A percentile compares a stretch with the other conserved stretches of the same genome.
These are phyloP conservation scores for Plestiodon gilberti DNA, from an alignment of 2,113 vertebrate species.

Conservation along the genomic window DNA sequence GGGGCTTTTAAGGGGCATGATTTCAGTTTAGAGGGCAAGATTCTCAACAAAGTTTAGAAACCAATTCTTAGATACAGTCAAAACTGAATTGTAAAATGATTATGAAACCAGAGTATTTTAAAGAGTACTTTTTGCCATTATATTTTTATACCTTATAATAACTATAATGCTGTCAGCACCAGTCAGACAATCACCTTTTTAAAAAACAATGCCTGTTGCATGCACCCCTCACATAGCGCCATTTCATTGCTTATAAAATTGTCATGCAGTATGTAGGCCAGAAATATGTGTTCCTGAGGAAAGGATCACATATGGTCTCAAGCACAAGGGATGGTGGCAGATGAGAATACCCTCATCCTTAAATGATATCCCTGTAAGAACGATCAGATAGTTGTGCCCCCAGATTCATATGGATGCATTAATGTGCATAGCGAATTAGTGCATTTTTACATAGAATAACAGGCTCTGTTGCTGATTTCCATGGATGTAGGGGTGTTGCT, in stretches of 20 bases:
- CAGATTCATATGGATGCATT: background rate
- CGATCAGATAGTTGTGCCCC: background rate
- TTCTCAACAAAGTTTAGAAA: background rate
- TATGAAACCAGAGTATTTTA: background rate
- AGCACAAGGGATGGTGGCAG: background rate
- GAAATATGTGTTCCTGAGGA: background rate
- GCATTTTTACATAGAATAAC: too few species aligned
- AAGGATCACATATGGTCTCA: background rate
- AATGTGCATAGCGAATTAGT: too few species aligned
- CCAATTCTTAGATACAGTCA: background rate
- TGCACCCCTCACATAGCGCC: background rate
- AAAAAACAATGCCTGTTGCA: background rate
- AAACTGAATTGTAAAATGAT: background rate
- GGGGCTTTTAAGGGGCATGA: background rate
- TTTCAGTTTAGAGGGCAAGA: background rate
- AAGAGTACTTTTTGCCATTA: background rate
- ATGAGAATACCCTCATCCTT: background rate
- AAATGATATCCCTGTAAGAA: background rate
- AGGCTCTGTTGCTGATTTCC: too few species aligned
- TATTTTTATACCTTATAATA: background rate
- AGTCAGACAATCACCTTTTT: background rate
- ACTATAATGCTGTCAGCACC: background rate
- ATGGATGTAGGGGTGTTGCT: too few species aligned
- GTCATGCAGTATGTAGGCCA: background rate
- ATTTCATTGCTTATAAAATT: background rate